Evolutionary conservation across 2,888 invertebrate genomes (phyloP).

Genomic region (Mycalesis mineus): DNA sequence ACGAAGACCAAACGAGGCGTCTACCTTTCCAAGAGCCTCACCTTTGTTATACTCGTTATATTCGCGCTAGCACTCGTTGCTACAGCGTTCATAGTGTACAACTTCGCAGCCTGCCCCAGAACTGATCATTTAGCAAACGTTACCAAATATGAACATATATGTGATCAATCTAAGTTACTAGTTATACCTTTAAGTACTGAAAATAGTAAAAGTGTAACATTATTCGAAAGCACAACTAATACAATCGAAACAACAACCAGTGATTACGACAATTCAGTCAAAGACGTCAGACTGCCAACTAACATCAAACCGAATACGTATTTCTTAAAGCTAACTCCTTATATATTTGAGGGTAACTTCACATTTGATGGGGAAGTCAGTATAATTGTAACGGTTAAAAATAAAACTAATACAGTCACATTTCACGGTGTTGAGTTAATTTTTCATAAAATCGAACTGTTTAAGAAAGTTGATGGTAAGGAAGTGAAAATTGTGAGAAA

Average conservation of each 20-base stretch:
- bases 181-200: constrained; percentile 65
- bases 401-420: constrained; percentile 82
- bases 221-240: constrained; percentile 52
- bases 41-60: constrained; percentile 79
- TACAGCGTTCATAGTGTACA: constrained; percentile 86
- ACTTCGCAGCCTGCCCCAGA: constrained; percentile 83
- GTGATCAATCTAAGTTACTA: constrained; percentile 62
- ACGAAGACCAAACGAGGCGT: constrained; percentile 80
- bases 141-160: constrained; percentile 65
- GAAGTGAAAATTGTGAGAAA: constrained; percentile 53
- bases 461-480: constrained; percentile 56
- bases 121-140: constrained; percentile 66
- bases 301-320: constrained; percentile 84
- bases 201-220: constrained; percentile 54
- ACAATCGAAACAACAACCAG: constrained; percentile 33
- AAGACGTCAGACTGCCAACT: constrained; percentile 83
- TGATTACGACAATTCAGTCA: constrained; percentile 38
- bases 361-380: constrained; percentile 86
- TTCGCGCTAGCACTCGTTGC: constrained; percentile 82
- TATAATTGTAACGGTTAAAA: constrained; percentile 79
- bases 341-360: constrained; percentile 85
- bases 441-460: constrained; percentile 78
- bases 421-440: constrained; percentile 85
- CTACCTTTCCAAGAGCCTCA: constrained; percentile 81
- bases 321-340: constrained; percentile 83